Base-by-base conservation (phyloP, 2,797 vertebrate genomes). In the Heliangelus exortis region DNA sequence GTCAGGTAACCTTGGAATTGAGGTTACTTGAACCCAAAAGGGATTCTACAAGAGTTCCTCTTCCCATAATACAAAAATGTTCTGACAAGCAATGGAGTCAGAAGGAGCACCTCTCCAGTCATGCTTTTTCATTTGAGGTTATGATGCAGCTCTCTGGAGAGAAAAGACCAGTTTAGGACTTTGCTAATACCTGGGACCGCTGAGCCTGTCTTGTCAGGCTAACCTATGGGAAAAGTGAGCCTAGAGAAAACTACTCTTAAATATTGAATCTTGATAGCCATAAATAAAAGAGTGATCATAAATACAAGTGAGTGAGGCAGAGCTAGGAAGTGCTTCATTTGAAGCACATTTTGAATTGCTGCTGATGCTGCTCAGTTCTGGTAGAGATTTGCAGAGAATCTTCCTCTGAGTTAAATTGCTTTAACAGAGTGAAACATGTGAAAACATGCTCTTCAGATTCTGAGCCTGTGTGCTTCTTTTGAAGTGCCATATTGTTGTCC, bases 391-490 rank as follows among this genome's bases (percentile, higher is more conserved):
- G 71, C 66, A 84, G 36, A 63, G 25, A 76, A 33, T 29, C 75
- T 89, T 93, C 82, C 69, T 87, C 82, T 88, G 79, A 93, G 84
- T 59, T 94, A 69, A 89, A 94, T 58, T 75, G 34, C 54, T 78
- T 20, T n/a, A 76, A 66, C 6, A 34, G 41, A 74, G 25, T 50
- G 39, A 72, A 84, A 83, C 36, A 41, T 2, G 0, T 0, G 6
- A 77, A 84, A 90, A 71, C 41, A 43, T 20, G 29, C 31, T 84
- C 33, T 95, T 89, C 87, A 82, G n/a, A 78, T 76, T 82, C 41
- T n/a, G 34, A 51, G 62, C 69, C 31, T 13, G 13, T 13, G 23
- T 34, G 57, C 9, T 81, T 77, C 77, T 86, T 92, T 34, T 67
- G 48, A 92, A 86, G 45, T 57, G 53, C 14, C 2, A 4, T 78